Evolutionary conservation across 1,140 invertebrate species (phyloP).

Genomic region (Latrodectus geometricus): DNA sequence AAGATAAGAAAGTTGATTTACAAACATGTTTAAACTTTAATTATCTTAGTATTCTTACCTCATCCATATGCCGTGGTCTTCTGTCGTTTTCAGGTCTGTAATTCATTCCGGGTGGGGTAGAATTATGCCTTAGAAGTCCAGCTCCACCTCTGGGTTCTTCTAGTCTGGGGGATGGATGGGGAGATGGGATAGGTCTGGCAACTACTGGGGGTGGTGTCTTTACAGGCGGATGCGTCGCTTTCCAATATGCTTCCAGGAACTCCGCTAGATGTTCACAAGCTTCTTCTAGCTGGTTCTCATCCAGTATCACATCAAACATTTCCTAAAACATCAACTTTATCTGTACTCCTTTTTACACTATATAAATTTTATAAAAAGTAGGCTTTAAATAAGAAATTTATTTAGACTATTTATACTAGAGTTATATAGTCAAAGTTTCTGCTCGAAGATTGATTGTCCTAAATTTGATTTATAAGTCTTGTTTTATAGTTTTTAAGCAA

Average conservation of each 20-base stretch:
- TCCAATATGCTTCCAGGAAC: slow-evolving; percentile 98
- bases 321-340: slow-evolving; percentile 73
- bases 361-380: no score
- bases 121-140: slow-evolving; percentile 57
- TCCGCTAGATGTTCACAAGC: slow-evolving; percentile 99
- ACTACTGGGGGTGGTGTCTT: slow-evolving; percentile 64
- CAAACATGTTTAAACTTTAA: no score
- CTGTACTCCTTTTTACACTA: no score
- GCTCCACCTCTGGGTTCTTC: slow-evolving; percentile 52
- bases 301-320: slow-evolving; percentile 99
- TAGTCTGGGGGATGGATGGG: slow-evolving; percentile 65
- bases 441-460: no score
- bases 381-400: no score
- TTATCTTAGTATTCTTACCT: background rate
- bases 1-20: no score
- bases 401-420: no score
- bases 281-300: slow-evolving; percentile 98
- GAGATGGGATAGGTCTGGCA: slow-evolving; percentile 66
- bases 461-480: no score
- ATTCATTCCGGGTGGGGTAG: slow-evolving; percentile 44
- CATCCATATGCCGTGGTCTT: slow-evolving; percentile 34
- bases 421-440: no score
- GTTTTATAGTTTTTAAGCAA: no score
- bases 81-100: slow-evolving; percentile 52
- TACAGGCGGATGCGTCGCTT: slow-evolving; percentile 91